Evolutionary conservation across 2,888 invertebrate genomes (phyloP).

Genomic region (Drosophila quinaria): DNA sequence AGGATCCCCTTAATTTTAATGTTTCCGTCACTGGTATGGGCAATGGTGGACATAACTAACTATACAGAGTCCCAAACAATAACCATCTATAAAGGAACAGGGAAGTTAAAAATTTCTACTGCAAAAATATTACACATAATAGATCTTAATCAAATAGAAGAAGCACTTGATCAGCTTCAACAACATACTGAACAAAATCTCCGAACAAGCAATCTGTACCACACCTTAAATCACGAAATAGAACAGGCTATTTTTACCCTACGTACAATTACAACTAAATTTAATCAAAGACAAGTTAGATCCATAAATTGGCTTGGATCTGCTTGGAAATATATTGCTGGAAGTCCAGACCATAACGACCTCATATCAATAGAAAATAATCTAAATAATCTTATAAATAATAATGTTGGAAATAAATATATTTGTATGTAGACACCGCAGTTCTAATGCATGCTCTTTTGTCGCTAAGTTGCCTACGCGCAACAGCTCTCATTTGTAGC

Average conservation of each 20-base stretch:
- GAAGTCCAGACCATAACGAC: background rate
- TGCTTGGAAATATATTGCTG: slow-evolving; percentile 4
- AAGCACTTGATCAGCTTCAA: no score
- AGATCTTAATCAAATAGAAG: background rate
- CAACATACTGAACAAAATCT: no score
- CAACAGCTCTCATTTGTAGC: no score
- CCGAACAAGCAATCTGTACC: no score
- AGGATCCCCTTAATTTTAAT: background rate
- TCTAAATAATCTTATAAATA: background rate
- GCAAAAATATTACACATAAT: background rate
- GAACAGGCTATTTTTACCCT: background rate
- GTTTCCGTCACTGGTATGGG: background rate
- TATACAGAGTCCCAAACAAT: background rate
- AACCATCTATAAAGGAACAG: background rate
- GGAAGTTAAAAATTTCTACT: background rate
- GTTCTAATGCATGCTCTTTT: no score
- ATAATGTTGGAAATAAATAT: no score
- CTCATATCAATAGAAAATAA: background rate
- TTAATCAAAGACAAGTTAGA: background rate
- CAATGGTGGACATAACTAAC: background rate
- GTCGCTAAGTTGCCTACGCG: no score
- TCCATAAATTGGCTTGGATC: slow-evolving; percentile 1
- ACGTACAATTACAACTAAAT: background rate
- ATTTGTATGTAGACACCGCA: no score
- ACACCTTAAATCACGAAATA: background rate